Conservation (phyloP, 1,140 invertebrate genomes). For the Brachionus koreanus region DNA sequence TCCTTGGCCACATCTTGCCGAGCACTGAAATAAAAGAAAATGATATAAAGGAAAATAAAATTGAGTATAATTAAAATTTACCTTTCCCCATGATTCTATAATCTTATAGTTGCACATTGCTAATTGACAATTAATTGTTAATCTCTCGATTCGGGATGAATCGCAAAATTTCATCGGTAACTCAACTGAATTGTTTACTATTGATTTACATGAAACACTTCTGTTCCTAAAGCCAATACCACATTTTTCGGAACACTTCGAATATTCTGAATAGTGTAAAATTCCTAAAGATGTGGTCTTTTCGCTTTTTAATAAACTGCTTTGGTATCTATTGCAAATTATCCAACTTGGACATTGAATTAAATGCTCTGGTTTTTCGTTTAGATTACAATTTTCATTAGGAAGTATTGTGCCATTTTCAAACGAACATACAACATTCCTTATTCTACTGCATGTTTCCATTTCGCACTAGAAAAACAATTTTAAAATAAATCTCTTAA, state of each 20-base stretch:
- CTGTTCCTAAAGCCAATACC: constrained; percentile 8
- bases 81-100: constrained; percentile 17
- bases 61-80: not conserved
- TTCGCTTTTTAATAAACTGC: not conserved
- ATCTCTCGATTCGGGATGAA: not conserved
- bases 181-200: not conserved
- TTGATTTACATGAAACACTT: not conserved
- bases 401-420: not conserved
- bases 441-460: constrained; percentile 9
- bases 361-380: constrained; percentile 17
- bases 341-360: constrained; percentile 9
- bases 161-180: constrained; percentile 6
- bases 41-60: not conserved
- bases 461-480: constrained; percentile 30
- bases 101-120: not conserved
- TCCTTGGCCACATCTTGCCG: not conserved
- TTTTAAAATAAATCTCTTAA: not conserved
- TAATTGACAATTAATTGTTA: not conserved
- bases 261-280: constrained; percentile 9
- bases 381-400: not conserved
- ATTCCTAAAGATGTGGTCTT: not conserved
- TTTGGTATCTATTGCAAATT: not conserved
- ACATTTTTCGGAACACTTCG: constrained; percentile 33
- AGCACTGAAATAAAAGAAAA: not conserved
- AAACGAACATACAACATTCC: constrained; percentile 1